phyloP scores from a whole-genome alignment of 2,888 invertebrate genomes.

The Holacanthella duospinosa region DNA sequence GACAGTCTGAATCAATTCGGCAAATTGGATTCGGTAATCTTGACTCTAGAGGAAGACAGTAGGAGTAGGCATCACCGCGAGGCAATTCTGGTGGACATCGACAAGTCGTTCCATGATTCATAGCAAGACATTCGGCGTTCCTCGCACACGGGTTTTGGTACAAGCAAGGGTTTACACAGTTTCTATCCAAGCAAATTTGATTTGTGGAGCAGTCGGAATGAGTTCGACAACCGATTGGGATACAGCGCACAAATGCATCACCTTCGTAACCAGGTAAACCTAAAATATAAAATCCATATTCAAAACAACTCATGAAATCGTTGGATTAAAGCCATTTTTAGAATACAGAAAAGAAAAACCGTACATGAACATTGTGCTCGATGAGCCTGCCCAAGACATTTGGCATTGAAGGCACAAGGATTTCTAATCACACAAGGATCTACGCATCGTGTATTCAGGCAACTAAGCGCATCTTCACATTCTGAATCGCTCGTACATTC shows the following conservation, averaged over 20 bases:
- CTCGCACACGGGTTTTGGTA: constrained; percentile 62
- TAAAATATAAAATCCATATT: not conserved
- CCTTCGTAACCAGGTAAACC: constrained; percentile 55
- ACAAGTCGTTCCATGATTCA: constrained; percentile 70
- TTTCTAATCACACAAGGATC: constrained; percentile 68
- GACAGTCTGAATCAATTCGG: constrained; percentile 65
- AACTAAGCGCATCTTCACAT: constrained; percentile 67
- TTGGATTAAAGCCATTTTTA: not conserved
- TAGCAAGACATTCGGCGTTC: constrained; percentile 68
- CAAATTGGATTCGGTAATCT: constrained; percentile 52
- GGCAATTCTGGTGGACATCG: constrained; percentile 70
- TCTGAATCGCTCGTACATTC: constrained; percentile 73
- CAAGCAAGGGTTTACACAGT: constrained; percentile 69
- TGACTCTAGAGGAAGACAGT: constrained; percentile 40
- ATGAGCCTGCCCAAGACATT: constrained; percentile 72
- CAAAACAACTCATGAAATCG: not conserved
- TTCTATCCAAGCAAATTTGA: constrained; percentile 58
- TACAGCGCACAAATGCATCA: constrained; percentile 67
- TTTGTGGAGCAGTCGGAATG: constrained; percentile 68
- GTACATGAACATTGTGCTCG: constrained; percentile 70
- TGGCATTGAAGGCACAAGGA: constrained; percentile 72
- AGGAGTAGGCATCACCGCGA: constrained; percentile 66
- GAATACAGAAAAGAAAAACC: not conserved
- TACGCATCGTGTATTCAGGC: constrained; percentile 69
- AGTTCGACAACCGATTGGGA: constrained; percentile 64